These are phyloP conservation scores for Leptopterna dolabrata DNA, from an alignment of 2,888 invertebrate genomes.

Conservation along the genomic window DNA sequence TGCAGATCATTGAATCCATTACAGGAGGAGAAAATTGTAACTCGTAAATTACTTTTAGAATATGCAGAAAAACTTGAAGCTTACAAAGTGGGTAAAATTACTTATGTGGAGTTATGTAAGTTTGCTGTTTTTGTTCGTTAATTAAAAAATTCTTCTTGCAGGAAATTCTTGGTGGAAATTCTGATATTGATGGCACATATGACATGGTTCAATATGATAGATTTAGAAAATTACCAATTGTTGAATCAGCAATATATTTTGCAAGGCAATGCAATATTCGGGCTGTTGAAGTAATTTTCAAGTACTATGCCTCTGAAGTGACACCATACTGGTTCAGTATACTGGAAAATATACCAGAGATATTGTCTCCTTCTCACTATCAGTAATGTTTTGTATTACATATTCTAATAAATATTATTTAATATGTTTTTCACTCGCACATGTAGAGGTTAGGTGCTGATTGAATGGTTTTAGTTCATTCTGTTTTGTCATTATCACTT, in stretches of 20 bases:
- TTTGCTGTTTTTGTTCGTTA: background rate
- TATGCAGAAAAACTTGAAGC: constrained; percentile 78
- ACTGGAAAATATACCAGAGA: constrained; percentile 78
- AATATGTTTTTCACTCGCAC: too few species aligned
- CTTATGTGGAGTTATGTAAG: background rate
- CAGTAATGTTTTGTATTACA: constrained; percentile 66
- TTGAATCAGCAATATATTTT: constrained; percentile 74
- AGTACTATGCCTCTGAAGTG: constrained; percentile 73
- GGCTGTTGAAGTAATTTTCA: constrained; percentile 78
- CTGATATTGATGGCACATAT: constrained; percentile 69
- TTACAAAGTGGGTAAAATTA: constrained; percentile 72
- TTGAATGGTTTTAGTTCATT: too few species aligned
- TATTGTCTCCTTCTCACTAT: constrained; percentile 75
- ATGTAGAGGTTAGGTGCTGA: too few species aligned
- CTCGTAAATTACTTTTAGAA: constrained; percentile 76
- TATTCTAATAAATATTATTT: background rate
- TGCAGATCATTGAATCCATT: constrained; percentile 61
- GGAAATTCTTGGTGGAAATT: constrained; percentile 38
- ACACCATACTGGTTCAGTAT: constrained; percentile 74
- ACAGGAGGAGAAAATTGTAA: constrained; percentile 74
- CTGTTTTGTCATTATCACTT: too few species aligned
- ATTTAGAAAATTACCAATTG: constrained; percentile 74
- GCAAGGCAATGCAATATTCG: constrained; percentile 76
- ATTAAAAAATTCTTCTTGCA: constrained; percentile 51
- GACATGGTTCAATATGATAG: constrained; percentile 76